phyloP scores from a whole-genome alignment of 2,113 vertebrate genomes.

The Nothobranchius kuhntae region DNA sequence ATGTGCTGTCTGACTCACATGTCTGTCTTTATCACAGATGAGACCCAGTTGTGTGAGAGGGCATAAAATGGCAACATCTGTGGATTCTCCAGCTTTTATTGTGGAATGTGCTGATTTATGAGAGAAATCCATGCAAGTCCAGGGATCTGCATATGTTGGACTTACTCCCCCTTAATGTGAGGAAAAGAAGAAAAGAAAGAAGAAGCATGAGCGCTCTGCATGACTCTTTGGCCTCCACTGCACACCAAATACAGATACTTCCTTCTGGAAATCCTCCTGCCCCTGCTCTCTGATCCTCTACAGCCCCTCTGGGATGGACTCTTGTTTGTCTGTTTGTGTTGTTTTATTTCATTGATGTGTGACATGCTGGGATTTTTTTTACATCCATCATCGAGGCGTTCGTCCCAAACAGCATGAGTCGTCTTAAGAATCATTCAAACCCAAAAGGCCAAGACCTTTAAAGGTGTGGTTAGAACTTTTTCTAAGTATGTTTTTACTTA shows the following conservation, averaged over 20 bases:
- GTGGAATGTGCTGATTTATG: constrained; percentile 18
- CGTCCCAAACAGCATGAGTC: constrained; percentile 17
- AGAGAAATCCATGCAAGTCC: constrained; percentile 15
- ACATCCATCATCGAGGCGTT: constrained; percentile 16
- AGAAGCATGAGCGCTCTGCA: constrained; percentile 10
- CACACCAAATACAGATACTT: constrained; percentile 63
- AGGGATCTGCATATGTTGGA: not conserved
- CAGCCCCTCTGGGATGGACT: constrained; percentile 43
- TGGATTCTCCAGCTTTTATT: constrained; percentile 15
- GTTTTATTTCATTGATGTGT: constrained; percentile 19
- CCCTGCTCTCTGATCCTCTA: constrained; percentile 52
- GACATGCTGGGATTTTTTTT: constrained; percentile 48
- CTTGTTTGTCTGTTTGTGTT: constrained; percentile 40
- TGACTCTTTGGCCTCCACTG: constrained; percentile 34
- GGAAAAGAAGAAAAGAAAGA: too few relatives aligned
- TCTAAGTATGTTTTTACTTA: not conserved
- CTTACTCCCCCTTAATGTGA: too few relatives aligned
- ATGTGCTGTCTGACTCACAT: constrained; percentile 22
- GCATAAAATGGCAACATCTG: constrained; percentile 49
- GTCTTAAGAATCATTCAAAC: too few relatives aligned
- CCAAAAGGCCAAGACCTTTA: too few relatives aligned
- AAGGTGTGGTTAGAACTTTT: not conserved
- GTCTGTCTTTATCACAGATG: constrained; percentile 23
- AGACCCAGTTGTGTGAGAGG: constrained; percentile 31
- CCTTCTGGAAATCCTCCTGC: constrained; percentile 72